Base-by-base conservation (phyloP, 2,888 invertebrate genomes). In the Scaptomyza caliginosa region DNA sequence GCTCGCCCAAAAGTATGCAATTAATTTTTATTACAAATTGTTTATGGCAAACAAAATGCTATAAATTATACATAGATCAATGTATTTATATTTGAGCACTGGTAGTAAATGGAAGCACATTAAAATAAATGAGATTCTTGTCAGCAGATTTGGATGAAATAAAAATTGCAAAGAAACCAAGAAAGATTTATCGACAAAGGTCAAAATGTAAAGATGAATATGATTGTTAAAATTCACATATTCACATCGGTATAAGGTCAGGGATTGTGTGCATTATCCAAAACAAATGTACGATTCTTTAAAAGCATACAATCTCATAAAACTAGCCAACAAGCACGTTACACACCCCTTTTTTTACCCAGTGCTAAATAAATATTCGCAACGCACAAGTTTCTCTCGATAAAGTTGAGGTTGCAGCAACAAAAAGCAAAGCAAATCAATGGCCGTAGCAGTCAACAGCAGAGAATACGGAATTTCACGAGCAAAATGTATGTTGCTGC, bases 1-100 rank as follows among this genome's bases (percentile, higher is more conserved):
- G 24, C 10, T 2, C 45, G 24, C 71, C 67, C 30, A 42, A 74
- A 74, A 74, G 59, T 74, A 74, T 67, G 67, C 71, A 62, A 43
- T 36, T 10, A 19, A 40, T 38, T 74, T 59, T 36, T 6, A 30
- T 32, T 7, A 8, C 34, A 4, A 26, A 32, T 10, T 28, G 42
- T 38, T 32, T 26, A 34, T 23, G 21, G 34, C 24, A 58, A 40
- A 24, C 28, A 13, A 2, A 21, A n/a, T 11, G 11, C 19, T 13
- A 34, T 34, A 54, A 55, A 56, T 16, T 16, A 50, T n/a, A 6
- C 3, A 19, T 38, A 67, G 30, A 45, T 11, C 17, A 60, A 32
- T 39, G 23, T 4, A 11, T 23, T 11, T 26, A 11, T 7, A 24
- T 32, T 17, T 30, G 56, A 36, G 16, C 21, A 32, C 13, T 13